Evolutionary conservation across 2,113 vertebrate genomes (phyloP).

Genomic region (Sebastes fasciatus): DNA sequence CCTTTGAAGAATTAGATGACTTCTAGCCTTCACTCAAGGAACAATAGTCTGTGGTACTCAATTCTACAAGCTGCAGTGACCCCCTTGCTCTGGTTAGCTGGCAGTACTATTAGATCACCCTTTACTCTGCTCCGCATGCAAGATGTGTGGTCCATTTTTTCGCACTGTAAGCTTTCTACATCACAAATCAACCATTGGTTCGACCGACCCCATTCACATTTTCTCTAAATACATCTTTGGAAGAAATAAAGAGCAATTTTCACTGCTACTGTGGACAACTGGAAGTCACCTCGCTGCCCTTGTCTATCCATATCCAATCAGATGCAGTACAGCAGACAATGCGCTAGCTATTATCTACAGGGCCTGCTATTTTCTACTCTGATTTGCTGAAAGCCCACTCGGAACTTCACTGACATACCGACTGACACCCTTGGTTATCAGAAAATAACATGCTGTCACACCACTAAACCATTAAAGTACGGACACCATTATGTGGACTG

Average conservation of each 20-base stretch:
- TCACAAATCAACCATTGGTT: neutral
- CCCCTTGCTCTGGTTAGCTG: constrained; percentile 11
- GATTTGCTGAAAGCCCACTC: constrained; percentile 18
- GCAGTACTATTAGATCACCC: neutral
- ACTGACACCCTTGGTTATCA: constrained; percentile 29
- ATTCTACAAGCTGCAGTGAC: constrained; percentile 24
- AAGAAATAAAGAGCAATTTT: neutral
- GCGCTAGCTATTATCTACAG: constrained; percentile 14
- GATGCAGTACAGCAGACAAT: constrained; percentile 18
- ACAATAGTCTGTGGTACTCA: constrained; percentile 37
- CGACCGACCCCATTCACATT: neutral
- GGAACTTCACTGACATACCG: constrained; percentile 31
- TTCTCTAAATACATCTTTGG: neutral
- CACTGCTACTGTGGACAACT: constrained; percentile 7
- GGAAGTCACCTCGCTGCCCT: neutral
- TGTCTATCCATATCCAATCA: constrained; percentile 10
- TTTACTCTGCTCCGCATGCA: neutral
- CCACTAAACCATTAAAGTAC: constrained; percentile 40
- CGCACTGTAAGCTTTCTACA: neutral
- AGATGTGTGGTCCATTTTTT: neutral
- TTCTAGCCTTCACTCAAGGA: constrained; percentile 16
- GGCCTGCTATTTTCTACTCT: constrained; percentile 17
- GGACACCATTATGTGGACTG: constrained; percentile 38
- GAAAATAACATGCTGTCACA: constrained; percentile 60
- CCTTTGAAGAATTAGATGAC: constrained; percentile 42